Evolutionary conservation across 2,888 invertebrate genomes (phyloP), one percentile per base, ranked within the genome.

Genomic region (Pyrrhosoma nymphula): DNA sequence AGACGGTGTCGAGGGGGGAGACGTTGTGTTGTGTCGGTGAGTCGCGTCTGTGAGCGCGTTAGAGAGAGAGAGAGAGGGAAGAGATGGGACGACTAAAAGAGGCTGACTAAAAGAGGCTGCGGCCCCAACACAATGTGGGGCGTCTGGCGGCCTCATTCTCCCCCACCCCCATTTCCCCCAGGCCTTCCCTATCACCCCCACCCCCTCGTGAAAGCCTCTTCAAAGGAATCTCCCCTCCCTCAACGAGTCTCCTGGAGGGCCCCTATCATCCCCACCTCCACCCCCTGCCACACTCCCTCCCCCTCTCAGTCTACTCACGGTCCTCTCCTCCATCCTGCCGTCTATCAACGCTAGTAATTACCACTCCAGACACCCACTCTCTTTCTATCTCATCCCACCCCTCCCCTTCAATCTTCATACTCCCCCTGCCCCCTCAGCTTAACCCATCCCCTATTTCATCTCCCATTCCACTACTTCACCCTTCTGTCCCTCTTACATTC

Each of bases 321-420:
- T 18, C 91, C 63, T 91, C 91, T 91, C 82, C 93, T 90, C 69
- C 91, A 93, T 93, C 93, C 93, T 69, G 93, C 93, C 93, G 93
- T 93, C 93, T 93, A 93, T 93, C 93, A 93, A 69, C 63, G 93
- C 93, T 93, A 93, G 93, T 69, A 93, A 93, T 93, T 93, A 93
- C 93, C 93, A 69, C 93, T 69, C 93, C 93, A 93, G 93, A 93
- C 93, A 75, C 93, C 93, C 89, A 89, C 89, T 89, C 89, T 56
- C 63, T 39, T 16, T 69, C n/a, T 35, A 26, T 20, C 69, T 89
- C 89, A 0, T 26, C 56, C 16, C 56, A 18, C 55, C 20, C 18
- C n/a, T 20, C 26, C 35, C 91, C 60, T 60, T 63, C 39, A 39
- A 60, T 10, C 60, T 39, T 30, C 88, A 16, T 35, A 30, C 88